phyloP scores from a whole-genome alignment of 2,888 invertebrate species.

The Protodeltote pygarga region DNA sequence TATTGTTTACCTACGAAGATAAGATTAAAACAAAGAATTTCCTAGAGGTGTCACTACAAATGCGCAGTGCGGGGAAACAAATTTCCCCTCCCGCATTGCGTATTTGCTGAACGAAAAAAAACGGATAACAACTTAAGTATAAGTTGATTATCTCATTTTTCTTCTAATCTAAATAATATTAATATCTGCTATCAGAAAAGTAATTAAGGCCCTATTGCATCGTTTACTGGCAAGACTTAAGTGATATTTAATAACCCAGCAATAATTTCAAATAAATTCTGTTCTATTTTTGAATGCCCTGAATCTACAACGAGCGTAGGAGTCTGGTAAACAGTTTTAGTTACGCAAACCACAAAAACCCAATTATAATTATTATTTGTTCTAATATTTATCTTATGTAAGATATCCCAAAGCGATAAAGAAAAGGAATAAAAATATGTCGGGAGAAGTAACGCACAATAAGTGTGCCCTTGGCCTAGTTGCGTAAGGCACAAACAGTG shows the following conservation, averaged over 20 bases:
- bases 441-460: conserved; percentile 34
- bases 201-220: no score
- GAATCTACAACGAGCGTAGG: neutral
- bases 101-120: conserved; percentile 17
- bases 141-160: conserved; percentile 1
- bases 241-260: neutral
- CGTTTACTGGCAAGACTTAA: neutral
- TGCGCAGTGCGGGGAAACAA: conserved; percentile 43
- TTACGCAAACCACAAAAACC: neutral
- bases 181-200: no score
- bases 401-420: conserved; percentile 42
- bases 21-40: conserved; percentile 18
- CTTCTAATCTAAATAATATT: no score
- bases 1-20: no score
- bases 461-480: conserved; percentile 49
- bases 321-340: neutral
- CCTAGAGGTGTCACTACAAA: conserved; percentile 17
- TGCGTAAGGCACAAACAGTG: conserved; percentile 46
- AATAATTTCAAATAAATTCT: no score
- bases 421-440: conserved; percentile 45
- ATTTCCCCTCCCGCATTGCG: conserved; percentile 35
- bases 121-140: neutral
- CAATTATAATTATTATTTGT: conserved; percentile 24
- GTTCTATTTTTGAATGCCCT: neutral
- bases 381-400: conserved; percentile 36